Conservation (phyloP, 2,797 vertebrate genomes). For the Channallabes apus region DNA sequence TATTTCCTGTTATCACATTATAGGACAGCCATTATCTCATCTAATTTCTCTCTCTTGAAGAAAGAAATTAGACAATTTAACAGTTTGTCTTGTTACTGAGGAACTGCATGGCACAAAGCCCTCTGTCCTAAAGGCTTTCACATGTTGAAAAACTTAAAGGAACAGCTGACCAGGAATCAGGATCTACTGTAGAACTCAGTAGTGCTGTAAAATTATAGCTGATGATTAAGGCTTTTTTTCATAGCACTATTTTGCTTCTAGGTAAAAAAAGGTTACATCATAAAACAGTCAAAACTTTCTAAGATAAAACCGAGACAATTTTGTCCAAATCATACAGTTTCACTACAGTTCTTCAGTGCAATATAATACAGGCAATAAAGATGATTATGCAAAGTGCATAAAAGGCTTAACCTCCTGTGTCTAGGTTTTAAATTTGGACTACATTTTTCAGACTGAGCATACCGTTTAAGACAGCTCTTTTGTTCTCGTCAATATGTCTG, state of each 20-base stretch:
- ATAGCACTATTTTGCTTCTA: not conserved
- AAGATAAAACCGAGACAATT: not conserved
- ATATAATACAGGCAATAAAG: not conserved
- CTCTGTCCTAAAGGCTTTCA: not conserved
- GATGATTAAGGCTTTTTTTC: slow-evolving; percentile 2
- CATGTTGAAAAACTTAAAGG: not conserved
- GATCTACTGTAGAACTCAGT: not conserved
- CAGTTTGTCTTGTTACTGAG: not conserved
- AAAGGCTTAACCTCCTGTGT: slow-evolving; percentile 21
- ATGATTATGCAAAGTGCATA: not conserved
- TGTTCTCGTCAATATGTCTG: slow-evolving; percentile 39
- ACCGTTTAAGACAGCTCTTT: slow-evolving; percentile 35
- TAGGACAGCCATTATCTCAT: not conserved
- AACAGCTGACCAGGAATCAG: not conserved
- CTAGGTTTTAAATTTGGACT: slow-evolving; percentile 16
- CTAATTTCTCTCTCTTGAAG: not conserved
- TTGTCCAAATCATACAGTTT: not conserved
- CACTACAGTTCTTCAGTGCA: not conserved
- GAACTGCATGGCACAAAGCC: not conserved
- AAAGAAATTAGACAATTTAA: not conserved
- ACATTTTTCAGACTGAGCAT: slow-evolving; percentile 22
- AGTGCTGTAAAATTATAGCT: not conserved
- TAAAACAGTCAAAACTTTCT: not conserved
- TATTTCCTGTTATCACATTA: not conserved
- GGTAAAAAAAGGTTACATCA: not conserved